Evolutionary conservation across 2,888 invertebrate species (phyloP), one percentile per base, ranked within the genome.

Genomic region (Eledone cirrhosa): DNA sequence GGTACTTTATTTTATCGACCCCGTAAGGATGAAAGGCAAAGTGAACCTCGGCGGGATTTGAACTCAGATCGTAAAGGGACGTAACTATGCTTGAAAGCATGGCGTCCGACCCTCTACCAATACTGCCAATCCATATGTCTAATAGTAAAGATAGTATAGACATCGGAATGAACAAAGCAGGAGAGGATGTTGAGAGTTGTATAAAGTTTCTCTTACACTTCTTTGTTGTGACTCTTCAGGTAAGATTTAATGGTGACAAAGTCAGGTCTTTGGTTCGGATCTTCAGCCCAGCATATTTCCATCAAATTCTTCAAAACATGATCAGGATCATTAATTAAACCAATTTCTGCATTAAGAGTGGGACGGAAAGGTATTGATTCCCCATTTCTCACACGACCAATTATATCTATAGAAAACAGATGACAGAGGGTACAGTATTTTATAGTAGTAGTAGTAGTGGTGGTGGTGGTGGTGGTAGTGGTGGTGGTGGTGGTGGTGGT

Each of bases 221-320:
- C 79, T 22, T 79, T 82, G 78, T 81, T 83, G 80, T 82, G 77
- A 22, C 48, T 69, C 27, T 79, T 81, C 75, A 84, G 63, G 19
- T 67, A 76, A 29, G 78, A 48, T n/a, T 86, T 81, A 48, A 89
- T 84, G 22, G 81, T 69, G 48, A 84, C 83, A 78, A 89, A 86
- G 65, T 87, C 87, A 0, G 89, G 89, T 76, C 90, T 81, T 8
- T 80, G 79, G 8, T 85, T 85, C 0, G 88, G 86, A 41, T 80
- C 80, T 78, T 89, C 89, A 16, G 84, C 80, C 89, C 89, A 89
- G 79, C 88, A 87, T 14, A 80, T 79, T 31, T 81, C 80, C 86
- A 89, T 89, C 67, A 89, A 80, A 69, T 80, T 79, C 77, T 85
- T 84, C n/a, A 85, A 82, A 8, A 85, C 83, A 5, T 83, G 80